Evolutionary conservation across 2,888 invertebrate species (phyloP), one percentile per base, ranked within the genome.

Genomic region (Didymodactylos carnosus): DNA sequence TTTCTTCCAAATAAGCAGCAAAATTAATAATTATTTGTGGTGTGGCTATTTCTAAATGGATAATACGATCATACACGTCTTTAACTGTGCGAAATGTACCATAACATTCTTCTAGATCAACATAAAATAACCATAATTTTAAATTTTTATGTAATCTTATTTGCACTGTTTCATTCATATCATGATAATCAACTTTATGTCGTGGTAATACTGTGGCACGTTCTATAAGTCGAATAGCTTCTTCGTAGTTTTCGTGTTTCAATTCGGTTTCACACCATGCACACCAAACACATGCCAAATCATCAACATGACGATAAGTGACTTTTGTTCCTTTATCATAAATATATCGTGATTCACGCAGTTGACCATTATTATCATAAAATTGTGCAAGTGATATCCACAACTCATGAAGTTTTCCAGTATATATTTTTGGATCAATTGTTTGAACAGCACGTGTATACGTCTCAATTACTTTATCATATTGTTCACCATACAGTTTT

Each of bases 251-350:
- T 87, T 94, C 91, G 84, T 93, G 90, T 78, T 94, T 87, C 70
- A 98, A 89, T 86, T 98, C 97, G 92, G 98, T 91, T 87, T 99
- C 98, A 0, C 92, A 90, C 92, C 94, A 98, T 84, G 95, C 95
- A 85, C 95, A 97, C 94, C 97, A 98, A 19, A 98, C 92, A 5
- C 90, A 88, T 14, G 95, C 95, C 77, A 99, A 86, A 83, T 98
- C 97, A 80, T 97, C 97, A 0, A 98, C 97, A 86, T 94, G 94
- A 29, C 90, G 88, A 84, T 90, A 98, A 35, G 89, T 87, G 4
- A 94, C 94, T 75, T 83, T 79, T 11, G 83, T 80, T 13, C 91
- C 94, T 83, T 92, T 92, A 83, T 97, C 94, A 84, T 40, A 75
- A 69, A 76, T 69, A 71, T 49, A 70, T 43, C 82, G 80, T 77